Evolutionary conservation across 2,797 vertebrate species (phyloP).

Genomic region (Halcyon leucocephala): DNA sequence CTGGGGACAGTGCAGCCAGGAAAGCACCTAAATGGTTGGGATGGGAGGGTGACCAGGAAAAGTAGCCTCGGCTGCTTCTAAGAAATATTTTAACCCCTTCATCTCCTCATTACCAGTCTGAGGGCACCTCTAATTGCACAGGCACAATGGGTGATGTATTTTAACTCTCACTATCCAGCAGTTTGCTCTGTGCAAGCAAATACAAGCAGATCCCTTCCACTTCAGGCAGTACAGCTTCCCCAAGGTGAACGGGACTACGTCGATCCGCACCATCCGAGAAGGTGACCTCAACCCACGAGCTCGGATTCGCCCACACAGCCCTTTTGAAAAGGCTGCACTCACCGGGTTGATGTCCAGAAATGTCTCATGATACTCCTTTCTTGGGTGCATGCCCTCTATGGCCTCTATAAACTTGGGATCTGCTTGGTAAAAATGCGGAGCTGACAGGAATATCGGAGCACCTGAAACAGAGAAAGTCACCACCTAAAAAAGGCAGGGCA

Average conservation of each 20-base stretch:
- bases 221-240: neutral
- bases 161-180: neutral
- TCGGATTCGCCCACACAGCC: neutral
- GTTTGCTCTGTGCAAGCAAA: neutral
- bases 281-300: neutral
- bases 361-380: conserved; percentile 88
- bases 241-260: rapidly evolving
- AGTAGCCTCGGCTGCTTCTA: neutral
- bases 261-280: neutral
- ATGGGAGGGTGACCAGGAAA: neutral
- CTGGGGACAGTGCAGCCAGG: neutral
- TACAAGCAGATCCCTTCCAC: neutral
- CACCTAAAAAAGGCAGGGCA: neutral
- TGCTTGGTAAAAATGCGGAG: conserved; percentile 95
- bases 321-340: conserved; percentile 53
- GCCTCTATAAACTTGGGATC: conserved; percentile 84
- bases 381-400: conserved; percentile 88
- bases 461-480: conserved; percentile 76
- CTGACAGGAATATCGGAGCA: conserved; percentile 93
- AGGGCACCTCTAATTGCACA: neutral
- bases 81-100: neutral
- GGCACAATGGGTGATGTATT: neutral
- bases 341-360: conserved; percentile 92
- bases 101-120: neutral
- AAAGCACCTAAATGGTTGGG: neutral